Conservation (phyloP, 2,888 invertebrate genomes). For the Lithophane socia region DNA sequence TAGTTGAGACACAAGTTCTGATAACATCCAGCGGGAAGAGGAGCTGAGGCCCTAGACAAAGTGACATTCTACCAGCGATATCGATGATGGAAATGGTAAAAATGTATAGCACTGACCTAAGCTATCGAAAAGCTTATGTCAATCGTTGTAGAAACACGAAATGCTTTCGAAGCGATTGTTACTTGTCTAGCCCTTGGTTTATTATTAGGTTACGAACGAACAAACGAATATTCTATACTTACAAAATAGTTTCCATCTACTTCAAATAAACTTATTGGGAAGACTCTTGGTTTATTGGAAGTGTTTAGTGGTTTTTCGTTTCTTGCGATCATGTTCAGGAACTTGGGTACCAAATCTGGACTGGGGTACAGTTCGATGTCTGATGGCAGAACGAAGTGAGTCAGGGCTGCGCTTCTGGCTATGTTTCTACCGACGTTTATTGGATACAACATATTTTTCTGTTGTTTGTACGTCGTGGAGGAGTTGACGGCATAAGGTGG, state of each 20-base stretch:
- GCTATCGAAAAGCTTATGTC: no score
- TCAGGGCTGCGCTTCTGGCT: constrained; percentile 95
- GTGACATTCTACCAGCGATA: no score
- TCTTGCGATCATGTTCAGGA: constrained; percentile 95
- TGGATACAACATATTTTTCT: constrained; percentile 96
- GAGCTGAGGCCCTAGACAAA: neutral
- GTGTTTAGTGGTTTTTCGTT: constrained; percentile 92
- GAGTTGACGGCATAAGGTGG: constrained; percentile 93
- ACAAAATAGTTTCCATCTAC: constrained; percentile 91
- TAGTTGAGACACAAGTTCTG: neutral
- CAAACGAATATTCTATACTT: constrained; percentile 64
- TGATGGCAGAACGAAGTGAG: constrained; percentile 95
- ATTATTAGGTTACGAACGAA: no score
- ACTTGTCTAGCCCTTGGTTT: neutral
- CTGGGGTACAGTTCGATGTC: constrained; percentile 98
- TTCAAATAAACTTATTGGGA: constrained; percentile 97
- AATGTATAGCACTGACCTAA: no score
- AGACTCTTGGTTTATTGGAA: constrained; percentile 92
- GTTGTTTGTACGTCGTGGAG: constrained; percentile 93
- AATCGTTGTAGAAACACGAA: no score
- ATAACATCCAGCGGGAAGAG: neutral
- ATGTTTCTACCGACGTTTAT: constrained; percentile 97
- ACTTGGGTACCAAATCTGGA: constrained; percentile 94
- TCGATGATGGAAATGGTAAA: no score
- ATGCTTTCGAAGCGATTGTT: no score